Percentiles rank a stretch among this genome's conserved stretches.
Evolutionary conservation across 2,113 vertebrate genomes (phyloP).

Genomic region (Sylvietta virens): DNA sequence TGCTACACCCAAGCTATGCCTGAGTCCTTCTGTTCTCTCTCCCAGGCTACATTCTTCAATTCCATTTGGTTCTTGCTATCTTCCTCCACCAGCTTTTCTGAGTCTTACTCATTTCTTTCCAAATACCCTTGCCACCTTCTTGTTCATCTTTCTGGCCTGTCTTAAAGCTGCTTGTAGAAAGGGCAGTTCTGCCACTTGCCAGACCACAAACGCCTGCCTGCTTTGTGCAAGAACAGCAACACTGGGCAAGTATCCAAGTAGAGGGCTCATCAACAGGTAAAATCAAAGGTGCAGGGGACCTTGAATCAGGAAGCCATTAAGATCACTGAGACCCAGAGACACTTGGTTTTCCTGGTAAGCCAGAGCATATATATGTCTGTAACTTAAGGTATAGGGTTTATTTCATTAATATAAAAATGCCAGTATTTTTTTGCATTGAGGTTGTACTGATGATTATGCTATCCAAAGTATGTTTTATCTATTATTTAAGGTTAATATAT

Average conservation of each 20-base stretch:
- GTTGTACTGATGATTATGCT: not conserved
- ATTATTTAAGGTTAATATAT: not conserved
- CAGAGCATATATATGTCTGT: not conserved
- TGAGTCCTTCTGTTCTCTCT: not conserved
- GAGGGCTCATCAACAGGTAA: not conserved
- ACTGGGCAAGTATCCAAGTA: not conserved
- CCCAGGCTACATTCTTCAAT: not conserved
- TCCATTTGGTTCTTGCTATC: not conserved
- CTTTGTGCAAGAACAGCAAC: not conserved
- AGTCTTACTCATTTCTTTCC: not conserved
- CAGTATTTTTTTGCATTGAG: not conserved
- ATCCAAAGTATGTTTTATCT: not conserved
- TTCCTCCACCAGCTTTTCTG: not conserved
- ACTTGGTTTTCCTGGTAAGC: not conserved
- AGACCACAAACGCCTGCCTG: not conserved
- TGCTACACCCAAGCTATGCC: not conserved
- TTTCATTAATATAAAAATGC: not conserved
- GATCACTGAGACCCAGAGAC: not conserved
- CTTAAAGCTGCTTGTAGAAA: not conserved
- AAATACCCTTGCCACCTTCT: accelerated
- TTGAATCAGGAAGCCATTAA: not conserved
- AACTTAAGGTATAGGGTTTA: not conserved
- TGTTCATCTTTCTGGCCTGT: not conserved
- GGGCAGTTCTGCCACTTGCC: not conserved
- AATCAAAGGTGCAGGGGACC: not conserved